These are phyloP conservation scores for Tupaia chinensis DNA, from an alignment of 2,113 vertebrate genomes.

Conservation along the genomic window DNA sequence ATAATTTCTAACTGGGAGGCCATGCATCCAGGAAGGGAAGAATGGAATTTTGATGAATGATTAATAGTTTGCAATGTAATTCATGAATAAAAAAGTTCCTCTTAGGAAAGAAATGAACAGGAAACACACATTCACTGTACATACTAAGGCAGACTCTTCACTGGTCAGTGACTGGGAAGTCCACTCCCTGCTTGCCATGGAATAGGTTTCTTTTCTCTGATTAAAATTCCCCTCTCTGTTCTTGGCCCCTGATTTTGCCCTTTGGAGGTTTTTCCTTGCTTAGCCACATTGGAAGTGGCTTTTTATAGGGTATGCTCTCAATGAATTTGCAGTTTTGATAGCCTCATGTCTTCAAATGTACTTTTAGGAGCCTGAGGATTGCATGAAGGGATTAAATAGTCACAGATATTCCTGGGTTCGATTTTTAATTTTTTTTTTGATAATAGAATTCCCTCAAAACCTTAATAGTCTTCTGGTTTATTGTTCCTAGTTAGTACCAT, in stretches of 20 bases:
- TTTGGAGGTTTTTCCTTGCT: not conserved
- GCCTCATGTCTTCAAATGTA: not conserved
- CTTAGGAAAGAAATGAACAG: not conserved
- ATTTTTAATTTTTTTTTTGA: not conserved
- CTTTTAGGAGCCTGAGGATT: not conserved
- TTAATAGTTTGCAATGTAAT: rapidly evolving
- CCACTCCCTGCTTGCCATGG: rapidly evolving
- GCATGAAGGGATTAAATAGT: not conserved
- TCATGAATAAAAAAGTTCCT: too few relatives aligned
- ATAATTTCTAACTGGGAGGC: too few relatives aligned
- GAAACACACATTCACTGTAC: too few relatives aligned
- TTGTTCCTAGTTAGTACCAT: not conserved
- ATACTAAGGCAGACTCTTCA: rapidly evolving
- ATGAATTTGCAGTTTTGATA: not conserved
- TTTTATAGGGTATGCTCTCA: not conserved
- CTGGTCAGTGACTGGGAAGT: not conserved
- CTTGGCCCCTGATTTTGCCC: not conserved
- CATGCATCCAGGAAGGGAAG: not conserved
- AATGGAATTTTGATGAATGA: not conserved
- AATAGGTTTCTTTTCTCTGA: not conserved
- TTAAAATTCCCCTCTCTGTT: not conserved
- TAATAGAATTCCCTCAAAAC: not conserved
- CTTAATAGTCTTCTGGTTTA: not conserved
- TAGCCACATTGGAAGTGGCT: not conserved
- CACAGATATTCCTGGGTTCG: not conserved